A percentile compares a stretch with the other conserved stretches of the same genome.
These are phyloP conservation scores for Hypselothyrea guttata DNA, from an alignment of 2,888 invertebrate species.

Conservation along the genomic window DNA sequence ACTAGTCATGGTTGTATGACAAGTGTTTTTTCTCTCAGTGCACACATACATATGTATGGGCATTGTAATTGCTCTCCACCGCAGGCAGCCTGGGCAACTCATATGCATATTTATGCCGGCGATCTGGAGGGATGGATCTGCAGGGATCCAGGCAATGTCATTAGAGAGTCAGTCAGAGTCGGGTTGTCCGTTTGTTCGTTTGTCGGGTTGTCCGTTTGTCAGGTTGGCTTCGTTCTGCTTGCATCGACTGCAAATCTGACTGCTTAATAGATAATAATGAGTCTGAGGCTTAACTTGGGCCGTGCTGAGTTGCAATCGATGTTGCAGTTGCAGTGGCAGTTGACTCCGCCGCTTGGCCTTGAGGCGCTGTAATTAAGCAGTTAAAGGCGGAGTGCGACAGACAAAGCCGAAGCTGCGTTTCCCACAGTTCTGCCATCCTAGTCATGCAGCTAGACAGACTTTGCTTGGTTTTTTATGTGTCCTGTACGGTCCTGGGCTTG, in stretches of 20 bases:
- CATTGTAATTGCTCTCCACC: constrained; percentile 68
- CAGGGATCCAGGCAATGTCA: constrained; percentile 55
- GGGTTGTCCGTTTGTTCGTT: constrained; percentile 43
- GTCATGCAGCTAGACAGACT: constrained; percentile 11
- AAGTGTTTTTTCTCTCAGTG: no score
- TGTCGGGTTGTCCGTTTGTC: constrained; percentile 47
- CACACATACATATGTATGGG: constrained; percentile 53
- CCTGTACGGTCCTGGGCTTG: constrained; percentile 55
- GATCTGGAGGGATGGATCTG: constrained; percentile 11
- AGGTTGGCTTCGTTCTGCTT: constrained; percentile 45
- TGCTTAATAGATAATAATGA: constrained; percentile 78
- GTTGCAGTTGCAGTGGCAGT: not conserved
- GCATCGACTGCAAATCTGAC: constrained; percentile 54
- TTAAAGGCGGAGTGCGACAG: constrained; percentile 58
- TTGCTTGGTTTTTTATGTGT: constrained; percentile 51
- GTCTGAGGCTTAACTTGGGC: constrained; percentile 28
- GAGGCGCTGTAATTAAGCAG: constrained; percentile 77
- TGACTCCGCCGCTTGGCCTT: constrained; percentile 47
- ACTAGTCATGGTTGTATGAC: no score
- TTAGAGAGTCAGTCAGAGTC: constrained; percentile 65
- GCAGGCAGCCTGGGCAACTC: constrained; percentile 37
- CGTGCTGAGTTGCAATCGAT: no score
- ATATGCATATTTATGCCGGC: constrained; percentile 57
- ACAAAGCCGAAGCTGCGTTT: constrained; percentile 36
- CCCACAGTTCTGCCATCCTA: constrained; percentile 64